Evolutionary conservation across 2,888 invertebrate genomes (phyloP), one percentile per base, ranked within the genome.

Genomic region (Beris morrisii): DNA sequence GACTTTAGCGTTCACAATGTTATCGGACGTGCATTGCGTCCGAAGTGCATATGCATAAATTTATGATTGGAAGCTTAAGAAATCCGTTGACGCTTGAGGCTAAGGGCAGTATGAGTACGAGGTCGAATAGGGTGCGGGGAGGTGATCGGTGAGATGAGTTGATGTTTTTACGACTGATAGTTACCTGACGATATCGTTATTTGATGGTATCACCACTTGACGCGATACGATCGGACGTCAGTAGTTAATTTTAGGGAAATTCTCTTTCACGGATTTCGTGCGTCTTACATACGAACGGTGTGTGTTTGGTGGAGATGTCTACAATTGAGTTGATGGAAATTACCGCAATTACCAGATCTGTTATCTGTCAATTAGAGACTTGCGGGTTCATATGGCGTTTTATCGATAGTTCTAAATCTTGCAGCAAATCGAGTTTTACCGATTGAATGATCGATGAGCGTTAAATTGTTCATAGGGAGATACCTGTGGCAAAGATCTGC

Each of bases 141-240:
- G 22, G 22, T 22, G 22, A 22, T 22, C 22, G 22, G 22, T 3
- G 22, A 22, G 22, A 53, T 53, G 53, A 31, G 31, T 53, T 50
- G 15, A 13, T 28, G 50, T 50, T 50, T 53, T 53, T 53, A 53
- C 28, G 53, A 30, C 31, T 53, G 31, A 53, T 30, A 31, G 31
- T 53, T 53, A 31, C 53, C 30, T 53, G 30, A 30, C 28, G 11
- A 28, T 28, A 15, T 56, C 38, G 43, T 43, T 56, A 11, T 56
- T 56, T 56, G 55, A 56, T 56, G 32, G 43, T 56, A 56, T 56
- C 55, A 30, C 30, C 55, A 56, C 55, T 56, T 56, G 43, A 56
- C 38, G 43, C 13, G 55, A 56, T 43, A 56, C 43, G 55, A 43
- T 56, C 53, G 31, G 53, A 28, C 15, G 31, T 53, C n/a, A 11